A percentile compares a stretch with the other conserved stretches of the same genome.
Conservation (phyloP, 2,113 vertebrate genomes). For the Tyto alba region DNA sequence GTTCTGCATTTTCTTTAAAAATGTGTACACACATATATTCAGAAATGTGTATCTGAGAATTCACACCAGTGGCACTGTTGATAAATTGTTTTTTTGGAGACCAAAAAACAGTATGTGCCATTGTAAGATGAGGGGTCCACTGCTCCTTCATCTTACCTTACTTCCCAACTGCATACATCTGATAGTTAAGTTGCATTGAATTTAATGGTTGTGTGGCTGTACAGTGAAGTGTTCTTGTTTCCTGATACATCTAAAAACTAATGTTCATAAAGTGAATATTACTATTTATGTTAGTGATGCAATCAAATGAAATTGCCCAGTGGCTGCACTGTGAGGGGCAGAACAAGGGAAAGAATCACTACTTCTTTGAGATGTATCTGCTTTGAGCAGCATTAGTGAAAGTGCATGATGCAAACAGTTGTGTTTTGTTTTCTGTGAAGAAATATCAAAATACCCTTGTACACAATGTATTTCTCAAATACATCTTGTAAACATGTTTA, state of each 20-base stretch:
- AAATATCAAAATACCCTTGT: background rate
- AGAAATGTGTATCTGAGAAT: background rate
- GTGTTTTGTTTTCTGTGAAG: background rate
- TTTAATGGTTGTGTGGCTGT: background rate
- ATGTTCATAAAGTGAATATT: background rate
- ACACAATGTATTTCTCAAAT: background rate
- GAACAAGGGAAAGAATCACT: background rate
- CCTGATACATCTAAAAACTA: background rate
- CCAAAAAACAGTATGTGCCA: fast-evolving
- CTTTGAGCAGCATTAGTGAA: background rate
- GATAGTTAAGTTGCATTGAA: background rate
- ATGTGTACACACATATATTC: fast-evolving
- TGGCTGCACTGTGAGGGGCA: background rate
- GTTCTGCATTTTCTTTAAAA: background rate
- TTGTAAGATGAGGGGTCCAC: background rate
- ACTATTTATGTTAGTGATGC: background rate
- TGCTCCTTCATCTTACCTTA: background rate
- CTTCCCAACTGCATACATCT: background rate
- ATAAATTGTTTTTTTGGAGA: background rate
- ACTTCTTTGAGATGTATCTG: background rate
- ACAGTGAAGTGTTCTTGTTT: background rate
- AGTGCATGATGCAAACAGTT: background rate
- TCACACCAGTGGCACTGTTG: background rate
- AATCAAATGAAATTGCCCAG: background rate
- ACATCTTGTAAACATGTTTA: background rate